phyloP scores from a whole-genome alignment of 2,888 invertebrate species.

The Pristionchus entomophagus region DNA sequence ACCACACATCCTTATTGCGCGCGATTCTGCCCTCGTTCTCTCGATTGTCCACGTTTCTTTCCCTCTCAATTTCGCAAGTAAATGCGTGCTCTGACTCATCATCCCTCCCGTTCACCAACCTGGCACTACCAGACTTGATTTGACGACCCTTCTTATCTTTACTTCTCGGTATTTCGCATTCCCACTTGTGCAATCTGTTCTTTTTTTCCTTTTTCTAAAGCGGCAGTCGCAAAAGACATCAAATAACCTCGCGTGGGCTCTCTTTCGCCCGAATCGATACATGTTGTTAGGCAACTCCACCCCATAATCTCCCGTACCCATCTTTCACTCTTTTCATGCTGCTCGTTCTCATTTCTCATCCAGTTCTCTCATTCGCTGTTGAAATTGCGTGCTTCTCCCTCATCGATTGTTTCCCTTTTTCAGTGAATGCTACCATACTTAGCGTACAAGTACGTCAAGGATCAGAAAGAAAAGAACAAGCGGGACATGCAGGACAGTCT shows the following conservation, averaged over 20 bases:
- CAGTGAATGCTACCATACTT: slow-evolving; percentile 62
- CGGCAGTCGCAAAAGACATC: background rate
- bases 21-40: background rate
- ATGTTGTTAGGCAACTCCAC: slow-evolving; percentile 1
- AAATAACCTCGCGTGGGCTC: background rate
- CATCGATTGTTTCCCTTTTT: background rate
- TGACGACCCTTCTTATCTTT: slow-evolving; percentile 1
- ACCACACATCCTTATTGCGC: background rate
- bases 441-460: slow-evolving; percentile 64
- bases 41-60: slow-evolving; percentile 5
- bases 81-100: background rate
- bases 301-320: slow-evolving; percentile 14
- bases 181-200: background rate
- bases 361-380: background rate
- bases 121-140: background rate
- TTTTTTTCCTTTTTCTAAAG: background rate
- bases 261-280: background rate
- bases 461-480: slow-evolving; percentile 56
- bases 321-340: slow-evolving; percentile 2
- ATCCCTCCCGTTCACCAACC: background rate
- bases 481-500: slow-evolving; percentile 59
- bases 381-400: background rate
- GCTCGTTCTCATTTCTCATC: background rate
- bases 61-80: slow-evolving; percentile 22
- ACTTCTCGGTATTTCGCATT: background rate